Percentiles rank a stretch among this genome's conserved stretches.
phyloP scores from a whole-genome alignment of 2,113 vertebrate genomes.

The Motacilla tschutschensis region DNA sequence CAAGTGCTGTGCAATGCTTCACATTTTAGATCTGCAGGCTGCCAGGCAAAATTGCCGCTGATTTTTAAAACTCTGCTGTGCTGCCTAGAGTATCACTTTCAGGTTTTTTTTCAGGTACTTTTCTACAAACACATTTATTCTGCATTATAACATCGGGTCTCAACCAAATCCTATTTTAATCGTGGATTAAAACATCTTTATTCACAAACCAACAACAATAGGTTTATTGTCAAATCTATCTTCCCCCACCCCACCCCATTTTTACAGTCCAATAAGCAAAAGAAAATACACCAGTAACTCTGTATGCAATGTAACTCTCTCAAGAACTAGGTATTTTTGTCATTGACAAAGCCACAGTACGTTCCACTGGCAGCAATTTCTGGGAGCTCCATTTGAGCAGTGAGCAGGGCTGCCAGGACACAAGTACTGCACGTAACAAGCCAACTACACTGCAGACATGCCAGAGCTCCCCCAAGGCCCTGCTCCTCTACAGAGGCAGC shows the following conservation, averaged over 20 bases:
- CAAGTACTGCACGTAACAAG: background rate
- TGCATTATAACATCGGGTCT: background rate
- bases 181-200: background rate
- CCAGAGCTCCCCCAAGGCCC: background rate
- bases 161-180: background rate
- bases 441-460: background rate
- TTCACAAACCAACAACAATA: background rate
- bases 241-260: fast-evolving
- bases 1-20: background rate
- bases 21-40: background rate
- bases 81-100: background rate
- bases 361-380: background rate
- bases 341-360: background rate
- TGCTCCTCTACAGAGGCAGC: background rate
- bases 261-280: background rate
- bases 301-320: background rate
- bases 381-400: background rate
- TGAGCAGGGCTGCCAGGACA: background rate
- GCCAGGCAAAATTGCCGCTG: background rate
- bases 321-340: background rate
- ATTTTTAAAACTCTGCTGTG: background rate
- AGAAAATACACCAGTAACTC: background rate
- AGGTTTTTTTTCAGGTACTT: background rate
- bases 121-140: background rate
- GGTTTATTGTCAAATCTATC: background rate